Conservation (phyloP, 2,888 invertebrate species). For the Dione vanillae region DNA sequence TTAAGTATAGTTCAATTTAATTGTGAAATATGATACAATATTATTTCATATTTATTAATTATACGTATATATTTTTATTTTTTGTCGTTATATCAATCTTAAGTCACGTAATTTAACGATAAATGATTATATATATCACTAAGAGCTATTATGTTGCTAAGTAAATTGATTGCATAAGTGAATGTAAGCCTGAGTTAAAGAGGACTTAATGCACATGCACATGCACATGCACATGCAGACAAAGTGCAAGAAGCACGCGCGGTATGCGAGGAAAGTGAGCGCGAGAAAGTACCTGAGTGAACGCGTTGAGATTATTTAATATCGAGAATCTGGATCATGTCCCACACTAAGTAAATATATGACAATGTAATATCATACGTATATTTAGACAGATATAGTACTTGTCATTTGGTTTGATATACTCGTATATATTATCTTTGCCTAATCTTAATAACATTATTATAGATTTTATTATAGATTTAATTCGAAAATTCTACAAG, state of each 20-base stretch:
- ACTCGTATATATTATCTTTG: no score
- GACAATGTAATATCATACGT: background rate
- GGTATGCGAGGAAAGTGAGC: conserved; percentile 46
- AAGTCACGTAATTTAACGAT: background rate
- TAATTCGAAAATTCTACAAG: no score
- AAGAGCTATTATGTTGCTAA: background rate
- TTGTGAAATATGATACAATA: background rate
- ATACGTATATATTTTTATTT: background rate
- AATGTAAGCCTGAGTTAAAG: background rate
- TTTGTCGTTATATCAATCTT: background rate
- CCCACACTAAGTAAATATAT: background rate
- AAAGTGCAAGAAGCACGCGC: conserved; percentile 10
- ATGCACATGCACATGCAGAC: background rate
- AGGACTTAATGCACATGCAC: no score
- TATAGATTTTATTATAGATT: no score
- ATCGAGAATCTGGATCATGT: conserved; percentile 12
- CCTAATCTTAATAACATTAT: no score
- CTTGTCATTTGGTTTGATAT: no score
- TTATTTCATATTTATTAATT: background rate
- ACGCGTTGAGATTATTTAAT: conserved; percentile 29
- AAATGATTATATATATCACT: background rate
- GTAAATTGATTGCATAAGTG: conserved; percentile 5
- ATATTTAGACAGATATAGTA: background rate
- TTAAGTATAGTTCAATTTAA: background rate
- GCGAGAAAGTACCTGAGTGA: conserved; percentile 34